phyloP scores from a whole-genome alignment of 1,140 invertebrate species.

The Aricia agestis region DNA sequence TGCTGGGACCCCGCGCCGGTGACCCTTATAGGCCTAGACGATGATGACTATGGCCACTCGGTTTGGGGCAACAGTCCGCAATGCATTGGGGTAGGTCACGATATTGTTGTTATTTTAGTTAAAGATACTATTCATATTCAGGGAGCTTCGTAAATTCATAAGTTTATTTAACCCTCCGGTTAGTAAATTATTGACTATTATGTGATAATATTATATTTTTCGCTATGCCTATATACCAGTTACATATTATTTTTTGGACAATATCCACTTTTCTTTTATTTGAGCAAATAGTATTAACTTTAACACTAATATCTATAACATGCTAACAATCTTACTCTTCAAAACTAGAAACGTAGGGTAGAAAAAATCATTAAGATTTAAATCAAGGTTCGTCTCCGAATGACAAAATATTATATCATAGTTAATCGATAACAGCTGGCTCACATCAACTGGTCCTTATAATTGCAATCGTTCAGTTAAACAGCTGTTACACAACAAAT shows the following conservation, averaged over 20 bases:
- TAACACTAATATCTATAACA: too few species aligned
- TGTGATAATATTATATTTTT: too few species aligned
- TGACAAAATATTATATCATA: background rate
- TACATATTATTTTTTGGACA: too few species aligned
- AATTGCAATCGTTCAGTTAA: background rate
- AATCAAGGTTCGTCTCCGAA: background rate
- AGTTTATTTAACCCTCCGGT: too few species aligned
- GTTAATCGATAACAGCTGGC: background rate
- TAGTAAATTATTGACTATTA: too few species aligned
- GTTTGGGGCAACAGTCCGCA: background rate
- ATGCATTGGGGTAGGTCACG: background rate
- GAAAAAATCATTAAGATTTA: background rate
- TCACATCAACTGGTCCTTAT: background rate
- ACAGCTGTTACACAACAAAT: constrained; percentile 5
- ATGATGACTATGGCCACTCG: background rate
- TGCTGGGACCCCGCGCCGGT: constrained; percentile 36
- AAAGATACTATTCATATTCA: background rate
- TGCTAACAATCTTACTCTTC: too few species aligned
- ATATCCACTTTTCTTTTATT: too few species aligned
- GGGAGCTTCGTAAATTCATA: too few species aligned
- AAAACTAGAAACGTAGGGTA: too few species aligned
- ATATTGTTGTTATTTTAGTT: background rate
- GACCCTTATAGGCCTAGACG: background rate
- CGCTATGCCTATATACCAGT: too few species aligned
- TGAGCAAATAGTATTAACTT: too few species aligned